Evolutionary conservation across 2,113 vertebrate genomes (phyloP), one percentile per base, ranked within the genome.

Genomic region (Pelecanus crispus): DNA sequence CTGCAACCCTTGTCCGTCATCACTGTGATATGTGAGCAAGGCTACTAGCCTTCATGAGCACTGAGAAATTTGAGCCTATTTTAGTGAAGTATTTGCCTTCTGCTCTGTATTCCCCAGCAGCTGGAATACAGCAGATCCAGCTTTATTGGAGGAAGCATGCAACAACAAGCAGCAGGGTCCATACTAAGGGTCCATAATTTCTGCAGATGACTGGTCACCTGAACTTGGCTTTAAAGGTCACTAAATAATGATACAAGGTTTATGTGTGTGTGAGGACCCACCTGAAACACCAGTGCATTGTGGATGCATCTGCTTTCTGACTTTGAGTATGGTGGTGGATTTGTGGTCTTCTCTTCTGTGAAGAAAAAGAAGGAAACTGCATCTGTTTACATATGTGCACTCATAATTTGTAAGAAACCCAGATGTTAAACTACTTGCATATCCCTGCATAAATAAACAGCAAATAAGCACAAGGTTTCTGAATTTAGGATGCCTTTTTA

Each of bases 381-480:
- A 49, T n/a, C 19, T 52, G 34, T 68, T 93, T 90, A 42, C 38
- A 19, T 38, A 31, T 17, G 18, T 86, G n/a, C 44, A 56, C 40
- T 81, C 19, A 31, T 50, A 80, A 88, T 91, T 80, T 81, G n/a
- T 77, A 67, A 87, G 80, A 92, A 95, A 70, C 24, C 24, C 78
- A 88, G 78, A 70, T 94, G 74, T 89, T 82, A 75, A 91, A 94
- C 86, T 40, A 59, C 86, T 95, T 91, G 29, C n/a, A 29, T 90
- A 91, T 82, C 42, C 17, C 32, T 67, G 71, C 73, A 95, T 90
- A 97, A 95, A 92, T 80, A 91, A 94, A 90, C 55, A 78, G 40
- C 38, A 95, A 94, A 83, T 86, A 90, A 87, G 55, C 34, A 32
- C 74, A 94, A 77, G n/a, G 56, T 70, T 83, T 96, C 85, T 88